A percentile compares a stretch with the other conserved stretches of the same genome.
Conservation (phyloP, 2,797 vertebrate genomes). For the Saxicola maurus region DNA sequence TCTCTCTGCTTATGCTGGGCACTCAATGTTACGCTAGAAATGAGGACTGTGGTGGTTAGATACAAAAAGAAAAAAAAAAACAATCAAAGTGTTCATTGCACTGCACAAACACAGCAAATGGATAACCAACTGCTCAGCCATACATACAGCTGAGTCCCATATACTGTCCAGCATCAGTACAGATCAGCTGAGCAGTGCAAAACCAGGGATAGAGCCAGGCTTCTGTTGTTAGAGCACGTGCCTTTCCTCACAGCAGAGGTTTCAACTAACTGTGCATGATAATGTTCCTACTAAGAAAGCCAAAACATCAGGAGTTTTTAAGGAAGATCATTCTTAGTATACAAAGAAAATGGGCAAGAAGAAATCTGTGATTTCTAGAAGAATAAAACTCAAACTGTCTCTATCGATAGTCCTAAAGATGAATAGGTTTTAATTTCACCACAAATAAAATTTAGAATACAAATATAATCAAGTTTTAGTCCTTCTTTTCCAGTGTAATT, state of each 20-base stretch:
- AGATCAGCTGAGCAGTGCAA: not conserved
- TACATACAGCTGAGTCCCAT: not conserved
- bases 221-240: not conserved
- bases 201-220: not conserved
- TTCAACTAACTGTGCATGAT: not conserved
- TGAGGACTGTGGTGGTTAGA: not conserved
- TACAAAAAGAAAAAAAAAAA: not conserved
- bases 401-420: not conserved
- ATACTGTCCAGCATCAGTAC: not conserved
- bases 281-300: not conserved
- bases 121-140: not conserved
- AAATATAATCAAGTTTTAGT: slow-evolving; percentile 10
- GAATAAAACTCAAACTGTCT: not conserved
- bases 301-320: not conserved
- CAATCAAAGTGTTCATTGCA: not conserved
- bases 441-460: not conserved
- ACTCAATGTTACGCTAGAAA: not conserved
- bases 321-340: not conserved
- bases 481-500: slow-evolving; percentile 4
- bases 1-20: not conserved
- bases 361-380: not conserved
- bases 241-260: not conserved
- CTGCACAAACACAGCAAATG: not conserved
- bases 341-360: not conserved
- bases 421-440: not conserved